These are phyloP conservation scores for Neria commutata DNA, from an alignment of 2,888 invertebrate species.

Conservation along the genomic window DNA sequence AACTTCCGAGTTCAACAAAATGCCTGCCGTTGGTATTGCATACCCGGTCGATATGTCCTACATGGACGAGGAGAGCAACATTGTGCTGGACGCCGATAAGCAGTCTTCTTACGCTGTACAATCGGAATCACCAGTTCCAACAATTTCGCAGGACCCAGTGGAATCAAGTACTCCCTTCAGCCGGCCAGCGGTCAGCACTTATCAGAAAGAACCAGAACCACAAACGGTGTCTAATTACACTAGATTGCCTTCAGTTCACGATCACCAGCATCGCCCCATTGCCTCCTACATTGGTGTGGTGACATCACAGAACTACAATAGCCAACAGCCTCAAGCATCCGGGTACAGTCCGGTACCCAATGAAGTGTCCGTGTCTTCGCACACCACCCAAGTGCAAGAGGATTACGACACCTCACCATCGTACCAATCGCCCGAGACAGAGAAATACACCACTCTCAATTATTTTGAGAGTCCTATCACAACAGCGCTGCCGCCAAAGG, in stretches of 20 bases:
- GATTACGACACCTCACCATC: constrained; percentile 34
- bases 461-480: constrained; percentile 8
- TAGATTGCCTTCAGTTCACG: constrained; percentile 34
- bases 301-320: constrained; percentile 49
- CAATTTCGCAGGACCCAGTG: constrained; percentile 12
- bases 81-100: constrained; percentile 32
- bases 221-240: constrained; percentile 33
- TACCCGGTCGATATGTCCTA: constrained; percentile 56
- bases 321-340: constrained; percentile 26
- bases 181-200: too few species aligned
- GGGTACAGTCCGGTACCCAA: constrained; percentile 39
- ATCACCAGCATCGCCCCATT: constrained; percentile 38
- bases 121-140: too few species aligned
- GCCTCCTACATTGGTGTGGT: constrained; percentile 49
- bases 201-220: constrained; percentile 34
- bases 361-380: constrained; percentile 53
- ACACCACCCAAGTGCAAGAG: constrained; percentile 52
- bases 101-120: constrained; percentile 33
- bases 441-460: constrained; percentile 26
- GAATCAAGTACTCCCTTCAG: constrained; percentile 32
- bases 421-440: constrained; percentile 30
- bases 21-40: constrained; percentile 57
- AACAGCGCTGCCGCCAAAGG: constrained; percentile 1
- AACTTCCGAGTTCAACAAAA: constrained; percentile 58
- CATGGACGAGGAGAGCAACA: constrained; percentile 42